Evolutionary conservation across 2,797 vertebrate species (phyloP), one percentile per base, ranked within the genome.

Genomic region (Sebastes aleutianus): DNA sequence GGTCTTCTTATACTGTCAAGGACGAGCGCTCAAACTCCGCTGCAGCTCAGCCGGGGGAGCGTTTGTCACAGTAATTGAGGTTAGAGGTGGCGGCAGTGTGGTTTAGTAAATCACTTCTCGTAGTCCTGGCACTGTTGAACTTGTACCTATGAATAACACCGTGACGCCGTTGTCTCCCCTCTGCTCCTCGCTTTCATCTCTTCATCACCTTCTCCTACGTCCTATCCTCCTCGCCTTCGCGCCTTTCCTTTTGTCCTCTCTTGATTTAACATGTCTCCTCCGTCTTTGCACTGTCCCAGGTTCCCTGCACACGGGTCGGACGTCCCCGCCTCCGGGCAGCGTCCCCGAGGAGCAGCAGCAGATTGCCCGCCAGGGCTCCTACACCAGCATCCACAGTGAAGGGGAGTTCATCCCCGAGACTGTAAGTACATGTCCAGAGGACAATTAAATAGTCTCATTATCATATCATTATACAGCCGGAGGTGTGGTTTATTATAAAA

Each of bases 321-420:
- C 96, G 31, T 98, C 97, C 0, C 97, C 97, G 0, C 97, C 97
- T 1, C 97, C 97, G 0, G 97, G 97, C 50, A 97, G 97, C 0
- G 96, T 98, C 57, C 97, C 97, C 0, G 97, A 98, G 85, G 97
- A 98, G 92, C 97, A 98, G 93, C 97, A 98, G 93, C 97, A 98
- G 92, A 97, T 98, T 0, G 97, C 97, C 5, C 96, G 97, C 22
- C 97, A 98, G 88, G 97, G 97, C n/a, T 98, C 97, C 70, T 97
- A 97, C 83, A 98, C 97, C 89, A 98, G 97, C 94, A 98, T 98
- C 90, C 96, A 98, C 94, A 98, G 97, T 1, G 97, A 98, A 86
- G 97, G 97, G 6, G 97, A 98, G 90, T 98, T 98, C 93, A 98
- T 98, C 91, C 97, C 97, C 0, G 97, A 98, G 91, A 96, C 88